phyloP scores from a whole-genome alignment of 2,888 invertebrate genomes.

The Laothoe populi region DNA sequence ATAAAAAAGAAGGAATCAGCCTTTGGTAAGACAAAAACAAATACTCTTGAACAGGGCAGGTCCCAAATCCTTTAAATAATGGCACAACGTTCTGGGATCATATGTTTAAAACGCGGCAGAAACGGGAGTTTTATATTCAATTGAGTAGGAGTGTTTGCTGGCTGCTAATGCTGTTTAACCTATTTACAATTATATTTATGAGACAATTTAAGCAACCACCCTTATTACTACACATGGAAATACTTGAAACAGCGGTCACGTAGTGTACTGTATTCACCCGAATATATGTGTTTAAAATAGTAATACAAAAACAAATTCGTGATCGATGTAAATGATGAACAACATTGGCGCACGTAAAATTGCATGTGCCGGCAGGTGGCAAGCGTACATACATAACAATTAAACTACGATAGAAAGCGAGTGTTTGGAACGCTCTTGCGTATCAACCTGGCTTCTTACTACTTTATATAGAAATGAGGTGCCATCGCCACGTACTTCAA shows the following conservation, averaged over 20 bases:
- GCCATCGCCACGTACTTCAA: slow-evolving; percentile 71
- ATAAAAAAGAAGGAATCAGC: background rate
- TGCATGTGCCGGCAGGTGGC: slow-evolving; percentile 68
- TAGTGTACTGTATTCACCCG: slow-evolving; percentile 17
- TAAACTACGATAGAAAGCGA: slow-evolving; percentile 82
- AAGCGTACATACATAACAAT: slow-evolving; percentile 80
- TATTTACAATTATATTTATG: background rate
- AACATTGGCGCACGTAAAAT: slow-evolving; percentile 81
- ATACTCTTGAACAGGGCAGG: no score
- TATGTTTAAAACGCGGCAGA: background rate
- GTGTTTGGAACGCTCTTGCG: slow-evolving; percentile 65
- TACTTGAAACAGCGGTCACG: slow-evolving; percentile 19
- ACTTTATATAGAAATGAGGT: slow-evolving; percentile 71
- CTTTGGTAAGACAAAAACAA: no score
- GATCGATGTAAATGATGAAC: slow-evolving; percentile 67
- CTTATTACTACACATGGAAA: slow-evolving; percentile 11
- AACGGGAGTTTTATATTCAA: background rate
- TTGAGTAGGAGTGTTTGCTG: no score
- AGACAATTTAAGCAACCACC: slow-evolving; percentile 13
- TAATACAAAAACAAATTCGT: slow-evolving; percentile 49
- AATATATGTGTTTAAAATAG: slow-evolving; percentile 24
- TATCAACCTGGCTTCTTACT: slow-evolving; percentile 49
- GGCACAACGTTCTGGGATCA: background rate
- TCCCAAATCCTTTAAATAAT: no score
- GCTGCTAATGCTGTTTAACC: slow-evolving; percentile 6